Conservation (phyloP, 2,888 invertebrate genomes). For the Cheilosia vernalis region DNA sequence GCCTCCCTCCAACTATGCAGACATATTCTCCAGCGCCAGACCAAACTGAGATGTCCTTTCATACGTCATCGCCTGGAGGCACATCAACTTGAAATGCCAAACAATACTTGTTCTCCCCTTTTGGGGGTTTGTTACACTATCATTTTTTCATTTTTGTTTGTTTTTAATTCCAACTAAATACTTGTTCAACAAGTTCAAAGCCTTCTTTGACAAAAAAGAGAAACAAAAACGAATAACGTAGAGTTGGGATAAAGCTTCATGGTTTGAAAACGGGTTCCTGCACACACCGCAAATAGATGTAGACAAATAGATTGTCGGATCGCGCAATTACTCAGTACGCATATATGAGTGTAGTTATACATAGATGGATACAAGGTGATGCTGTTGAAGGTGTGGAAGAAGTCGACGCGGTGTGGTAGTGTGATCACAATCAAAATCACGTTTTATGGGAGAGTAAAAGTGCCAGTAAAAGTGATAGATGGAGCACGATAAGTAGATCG, state of each 20-base stretch:
- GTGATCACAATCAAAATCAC: slow-evolving; percentile 67
- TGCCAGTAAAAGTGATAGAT: slow-evolving; percentile 62
- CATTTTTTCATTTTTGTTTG: slow-evolving; percentile 2
- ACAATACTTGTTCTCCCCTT: slow-evolving; percentile 28
- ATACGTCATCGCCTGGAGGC: slow-evolving; percentile 65
- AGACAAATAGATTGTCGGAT: slow-evolving; percentile 62
- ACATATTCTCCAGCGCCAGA: slow-evolving; percentile 12
- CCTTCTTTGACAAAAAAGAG: slow-evolving; percentile 55
- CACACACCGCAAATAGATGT: slow-evolving; percentile 37
- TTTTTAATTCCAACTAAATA: slow-evolving; percentile 52
- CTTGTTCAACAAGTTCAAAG: slow-evolving; percentile 73
- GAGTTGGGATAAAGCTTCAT: slow-evolving; percentile 42
- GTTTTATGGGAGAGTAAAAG: slow-evolving; percentile 70
- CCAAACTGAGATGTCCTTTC: slow-evolving; percentile 55
- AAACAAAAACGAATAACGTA: slow-evolving; percentile 19
- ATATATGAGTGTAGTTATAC: too few species aligned
- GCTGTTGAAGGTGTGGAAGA: background rate
- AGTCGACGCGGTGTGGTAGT: slow-evolving; percentile 5
- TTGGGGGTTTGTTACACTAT: slow-evolving; percentile 48
- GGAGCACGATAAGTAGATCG: slow-evolving; percentile 59
- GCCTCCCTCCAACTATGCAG: slow-evolving; percentile 17
- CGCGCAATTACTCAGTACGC: slow-evolving; percentile 42
- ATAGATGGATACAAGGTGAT: slow-evolving; percentile 6
- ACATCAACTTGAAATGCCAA: slow-evolving; percentile 41
- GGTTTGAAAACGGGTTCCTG: slow-evolving; percentile 40